Conservation (phyloP, 2,797 vertebrate species). For the Trachurus trachurus region DNA sequence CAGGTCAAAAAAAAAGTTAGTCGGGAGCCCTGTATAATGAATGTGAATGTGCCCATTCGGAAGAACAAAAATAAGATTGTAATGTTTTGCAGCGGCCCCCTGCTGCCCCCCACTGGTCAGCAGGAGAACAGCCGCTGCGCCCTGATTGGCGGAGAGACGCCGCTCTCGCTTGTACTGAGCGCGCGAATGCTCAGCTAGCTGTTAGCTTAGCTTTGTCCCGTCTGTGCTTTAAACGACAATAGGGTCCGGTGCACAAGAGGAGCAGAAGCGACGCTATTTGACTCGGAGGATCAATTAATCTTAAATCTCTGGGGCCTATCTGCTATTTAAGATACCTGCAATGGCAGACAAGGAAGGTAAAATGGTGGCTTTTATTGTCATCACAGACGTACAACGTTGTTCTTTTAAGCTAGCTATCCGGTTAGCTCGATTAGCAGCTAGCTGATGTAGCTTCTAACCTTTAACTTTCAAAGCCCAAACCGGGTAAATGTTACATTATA, state of each 20-base stretch:
- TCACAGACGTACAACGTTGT: background rate
- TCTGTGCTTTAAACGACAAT: conserved; percentile 3
- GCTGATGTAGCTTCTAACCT: conserved; percentile 1
- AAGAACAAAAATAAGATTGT: background rate
- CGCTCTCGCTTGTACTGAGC: conserved; percentile 51
- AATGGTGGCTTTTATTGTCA: background rate
- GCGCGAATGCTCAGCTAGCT: conserved; percentile 61
- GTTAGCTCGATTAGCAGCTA: conserved; percentile 44
- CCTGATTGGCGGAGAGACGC: conserved; percentile 50
- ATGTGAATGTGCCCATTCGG: background rate
- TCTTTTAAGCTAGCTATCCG: conserved; percentile 3
- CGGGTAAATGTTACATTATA: background rate
- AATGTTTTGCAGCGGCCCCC: background rate
- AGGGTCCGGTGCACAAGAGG: background rate
- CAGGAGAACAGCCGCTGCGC: background rate
- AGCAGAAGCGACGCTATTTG: conserved; percentile 2
- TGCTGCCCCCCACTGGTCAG: conserved; percentile 13
- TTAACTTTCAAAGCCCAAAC: conserved; percentile 17
- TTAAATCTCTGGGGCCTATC: background rate
- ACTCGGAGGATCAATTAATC: background rate
- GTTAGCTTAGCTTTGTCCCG: conserved; percentile 35
- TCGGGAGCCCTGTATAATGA: background rate
- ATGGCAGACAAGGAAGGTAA: conserved; percentile 86
- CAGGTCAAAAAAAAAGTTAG: too few relatives aligned
- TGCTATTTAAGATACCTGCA: conserved; percentile 3